phyloP scores from a whole-genome alignment of 2,888 invertebrate genomes.

The Hololepta plana region DNA sequence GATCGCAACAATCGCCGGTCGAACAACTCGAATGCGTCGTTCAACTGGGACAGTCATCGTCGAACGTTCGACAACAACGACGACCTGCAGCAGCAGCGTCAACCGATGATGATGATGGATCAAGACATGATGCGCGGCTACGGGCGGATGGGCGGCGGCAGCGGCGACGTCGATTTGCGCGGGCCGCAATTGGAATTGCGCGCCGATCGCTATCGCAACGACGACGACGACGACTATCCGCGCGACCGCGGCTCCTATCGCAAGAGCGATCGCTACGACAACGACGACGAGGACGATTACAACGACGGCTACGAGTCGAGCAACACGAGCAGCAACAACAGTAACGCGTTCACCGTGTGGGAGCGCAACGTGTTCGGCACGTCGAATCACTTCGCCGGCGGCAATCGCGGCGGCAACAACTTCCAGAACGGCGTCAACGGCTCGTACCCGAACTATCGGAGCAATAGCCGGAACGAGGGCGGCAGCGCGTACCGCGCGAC shows the following conservation, averaged over 20 bases:
- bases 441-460: no score
- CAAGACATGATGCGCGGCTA: constrained; percentile 7
- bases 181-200: no score
- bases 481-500: no score
- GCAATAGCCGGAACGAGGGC: no score
- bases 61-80: constrained; percentile 5
- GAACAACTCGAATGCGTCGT: no score
- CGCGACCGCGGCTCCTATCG: constrained; percentile 27
- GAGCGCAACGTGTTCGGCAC: constrained; percentile 6
- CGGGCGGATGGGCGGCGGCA: constrained; percentile 6
- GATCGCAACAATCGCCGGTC: no score
- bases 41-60: no score
- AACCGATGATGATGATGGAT: constrained; percentile 6
- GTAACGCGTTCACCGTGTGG: constrained; percentile 6
- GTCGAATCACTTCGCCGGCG: neutral
- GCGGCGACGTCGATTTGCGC: no score
- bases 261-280: constrained; percentile 27
- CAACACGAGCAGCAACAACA: constrained; percentile 1
- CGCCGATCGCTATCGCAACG: constrained; percentile 44
- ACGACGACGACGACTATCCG: constrained; percentile 25
- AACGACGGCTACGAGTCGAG: neutral
- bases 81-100: constrained; percentile 1
- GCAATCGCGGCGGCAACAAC: constrained; percentile 3
- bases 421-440: no score
- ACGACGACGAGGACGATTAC: neutral